A percentile compares a stretch with the other conserved stretches of the same genome.
Evolutionary conservation across 2,113 vertebrate genomes (phyloP).

Genomic region (Ia io): DNA sequence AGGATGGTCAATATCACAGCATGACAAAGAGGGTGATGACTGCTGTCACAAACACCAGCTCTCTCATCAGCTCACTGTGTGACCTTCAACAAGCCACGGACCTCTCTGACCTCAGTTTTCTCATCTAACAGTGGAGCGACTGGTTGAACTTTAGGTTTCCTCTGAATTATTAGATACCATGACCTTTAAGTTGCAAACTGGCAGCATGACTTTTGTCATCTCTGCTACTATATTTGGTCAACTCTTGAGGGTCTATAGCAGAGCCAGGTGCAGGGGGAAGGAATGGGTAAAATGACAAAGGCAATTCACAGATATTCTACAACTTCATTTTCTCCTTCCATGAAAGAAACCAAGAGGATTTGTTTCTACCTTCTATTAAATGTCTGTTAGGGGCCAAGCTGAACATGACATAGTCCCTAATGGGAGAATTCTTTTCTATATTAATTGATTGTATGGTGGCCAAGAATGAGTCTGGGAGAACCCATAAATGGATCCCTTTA

Average conservation of each 20-base stretch:
- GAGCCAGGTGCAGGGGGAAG: background rate
- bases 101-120: background rate
- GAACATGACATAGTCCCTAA: background rate
- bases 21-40: background rate
- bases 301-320: background rate
- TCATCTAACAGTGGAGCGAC: background rate
- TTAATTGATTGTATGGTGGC: background rate
- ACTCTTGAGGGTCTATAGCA: background rate
- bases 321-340: background rate
- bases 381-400: accelerated
- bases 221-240: background rate
- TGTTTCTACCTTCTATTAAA: background rate
- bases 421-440: background rate
- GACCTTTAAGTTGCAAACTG: conserved; percentile 56
- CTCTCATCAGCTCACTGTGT: background rate
- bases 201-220: background rate
- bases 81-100: conserved; percentile 6
- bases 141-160: conserved; percentile 45
- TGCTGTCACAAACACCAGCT: background rate
- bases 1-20: background rate
- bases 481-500: background rate
- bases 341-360: background rate
- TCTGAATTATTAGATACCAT: background rate
- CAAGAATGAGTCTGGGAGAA: background rate
- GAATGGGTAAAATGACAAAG: background rate